Percentiles rank a stretch among this genome's conserved stretches.
These are phyloP conservation scores for Protobothrops flavoviridis DNA, from an alignment of 2,113 vertebrate species.

Conservation along the genomic window DNA sequence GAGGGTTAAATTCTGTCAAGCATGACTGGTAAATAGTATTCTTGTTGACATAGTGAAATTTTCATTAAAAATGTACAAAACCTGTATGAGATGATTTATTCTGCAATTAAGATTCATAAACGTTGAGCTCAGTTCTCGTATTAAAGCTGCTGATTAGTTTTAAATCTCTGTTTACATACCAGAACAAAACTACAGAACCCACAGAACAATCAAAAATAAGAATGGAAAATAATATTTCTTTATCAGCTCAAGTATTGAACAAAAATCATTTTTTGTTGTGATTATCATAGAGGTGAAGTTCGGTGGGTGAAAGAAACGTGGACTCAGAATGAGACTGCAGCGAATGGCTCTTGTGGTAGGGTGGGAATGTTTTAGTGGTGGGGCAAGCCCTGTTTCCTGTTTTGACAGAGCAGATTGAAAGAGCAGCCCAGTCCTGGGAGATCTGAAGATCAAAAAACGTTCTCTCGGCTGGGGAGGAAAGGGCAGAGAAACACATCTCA, in stretches of 20 bases:
- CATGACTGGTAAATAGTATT: background rate
- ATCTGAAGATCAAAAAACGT: conserved; percentile 35
- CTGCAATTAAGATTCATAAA: background rate
- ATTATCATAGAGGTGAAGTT: background rate
- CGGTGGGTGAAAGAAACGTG: background rate
- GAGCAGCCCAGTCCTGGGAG: conserved; percentile 59
- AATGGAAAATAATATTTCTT: background rate
- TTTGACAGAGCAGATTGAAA: conserved; percentile 47
- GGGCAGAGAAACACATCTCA: background rate
- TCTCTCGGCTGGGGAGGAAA: background rate
- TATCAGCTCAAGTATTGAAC: background rate
- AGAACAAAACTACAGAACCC: background rate
- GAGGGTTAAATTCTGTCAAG: background rate
- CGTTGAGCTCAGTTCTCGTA: background rate
- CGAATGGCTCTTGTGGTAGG: conserved; percentile 9
- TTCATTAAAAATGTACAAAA: background rate
- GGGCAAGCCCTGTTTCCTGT: conserved; percentile 58
- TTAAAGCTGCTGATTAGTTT: background rate
- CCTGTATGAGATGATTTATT: background rate
- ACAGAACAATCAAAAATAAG: background rate
- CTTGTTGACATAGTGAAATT: background rate
- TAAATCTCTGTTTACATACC: background rate
- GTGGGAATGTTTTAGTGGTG: conserved; percentile 49
- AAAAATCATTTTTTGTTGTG: background rate
- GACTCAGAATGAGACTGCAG: background rate